Evolutionary conservation across 2,888 invertebrate genomes (phyloP).

Genomic region (Malacosoma neustria): DNA sequence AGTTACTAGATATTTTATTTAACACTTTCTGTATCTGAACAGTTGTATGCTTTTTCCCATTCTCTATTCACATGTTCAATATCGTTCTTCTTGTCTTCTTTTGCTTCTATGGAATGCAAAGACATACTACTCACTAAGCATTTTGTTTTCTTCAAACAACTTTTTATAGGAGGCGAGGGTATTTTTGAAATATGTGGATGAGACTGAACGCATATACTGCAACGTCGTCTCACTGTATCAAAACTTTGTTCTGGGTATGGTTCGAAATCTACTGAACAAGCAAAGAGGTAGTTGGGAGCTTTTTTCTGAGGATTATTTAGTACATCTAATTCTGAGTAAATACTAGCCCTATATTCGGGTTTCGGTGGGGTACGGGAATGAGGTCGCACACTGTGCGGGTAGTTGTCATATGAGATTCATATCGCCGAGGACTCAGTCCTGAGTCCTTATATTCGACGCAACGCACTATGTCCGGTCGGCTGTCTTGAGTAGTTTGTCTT

Average conservation of each 20-base stretch:
- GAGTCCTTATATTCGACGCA: constrained; percentile 60
- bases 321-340: constrained; percentile 73
- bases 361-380: constrained; percentile 36
- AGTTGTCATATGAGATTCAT: constrained; percentile 26
- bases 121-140: too few relatives aligned
- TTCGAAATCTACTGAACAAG: constrained; percentile 50
- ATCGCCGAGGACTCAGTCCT: constrained; percentile 32
- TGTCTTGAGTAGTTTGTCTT: constrained; percentile 29
- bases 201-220: constrained; percentile 54
- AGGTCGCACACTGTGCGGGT: constrained; percentile 56
- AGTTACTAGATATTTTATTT: constrained; percentile 86
- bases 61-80: constrained; percentile 53
- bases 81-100: constrained; percentile 42
- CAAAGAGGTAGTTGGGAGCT: constrained; percentile 32
- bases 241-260: constrained; percentile 40
- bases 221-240: constrained; percentile 48
- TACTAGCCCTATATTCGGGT: constrained; percentile 54
- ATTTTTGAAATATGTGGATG: constrained; percentile 55
- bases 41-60: constrained; percentile 51
- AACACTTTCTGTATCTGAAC: constrained; percentile 77
- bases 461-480: constrained; percentile 62
- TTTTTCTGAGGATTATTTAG: constrained; percentile 31
- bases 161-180: too few relatives aligned
- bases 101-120: too few relatives aligned
- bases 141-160: too few relatives aligned